Percentiles rank a stretch among this genome's conserved stretches.
These are phyloP conservation scores for Drosophila parthenogenetica DNA, from an alignment of 2,888 invertebrate species.

Conservation along the genomic window DNA sequence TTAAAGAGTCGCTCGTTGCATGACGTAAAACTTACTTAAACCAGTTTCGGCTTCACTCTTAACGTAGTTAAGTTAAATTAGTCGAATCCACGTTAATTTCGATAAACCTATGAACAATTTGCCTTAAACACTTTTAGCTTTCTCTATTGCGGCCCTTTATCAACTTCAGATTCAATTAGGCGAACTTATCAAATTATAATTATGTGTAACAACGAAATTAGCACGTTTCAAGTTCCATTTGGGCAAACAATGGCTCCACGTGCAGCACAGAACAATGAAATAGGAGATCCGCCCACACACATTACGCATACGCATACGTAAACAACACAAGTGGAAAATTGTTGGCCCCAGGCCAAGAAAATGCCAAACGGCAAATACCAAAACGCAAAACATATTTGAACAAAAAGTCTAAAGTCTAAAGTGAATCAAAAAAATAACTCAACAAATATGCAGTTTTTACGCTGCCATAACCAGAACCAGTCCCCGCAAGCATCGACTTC, in stretches of 20 bases:
- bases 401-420: constrained; percentile 3
- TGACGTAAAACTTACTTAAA: not conserved
- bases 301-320: constrained; percentile 45
- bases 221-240: constrained; percentile 35
- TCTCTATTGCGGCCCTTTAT: constrained; percentile 1
- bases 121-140: not conserved
- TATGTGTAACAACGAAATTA: constrained; percentile 40
- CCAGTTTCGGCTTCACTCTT: too few relatives aligned
- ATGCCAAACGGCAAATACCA: constrained; percentile 48
- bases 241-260: constrained; percentile 22
- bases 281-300: constrained; percentile 21
- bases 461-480: not conserved
- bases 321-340: constrained; percentile 27
- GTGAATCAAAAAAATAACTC: constrained; percentile 9
- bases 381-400: constrained; percentile 62
- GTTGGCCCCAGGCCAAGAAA: constrained; percentile 58
- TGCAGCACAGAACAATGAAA: constrained; percentile 7
- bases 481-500: too few relatives aligned
- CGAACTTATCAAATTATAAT: constrained; percentile 44
- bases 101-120: too few relatives aligned
- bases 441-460: constrained; percentile 18
- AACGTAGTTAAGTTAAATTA: too few relatives aligned
- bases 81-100: too few relatives aligned
- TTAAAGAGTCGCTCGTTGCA: not conserved
- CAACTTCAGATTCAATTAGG: constrained; percentile 39